Conservation (phyloP, 2,888 invertebrate species). For the Tetragonula carbonaria region DNA sequence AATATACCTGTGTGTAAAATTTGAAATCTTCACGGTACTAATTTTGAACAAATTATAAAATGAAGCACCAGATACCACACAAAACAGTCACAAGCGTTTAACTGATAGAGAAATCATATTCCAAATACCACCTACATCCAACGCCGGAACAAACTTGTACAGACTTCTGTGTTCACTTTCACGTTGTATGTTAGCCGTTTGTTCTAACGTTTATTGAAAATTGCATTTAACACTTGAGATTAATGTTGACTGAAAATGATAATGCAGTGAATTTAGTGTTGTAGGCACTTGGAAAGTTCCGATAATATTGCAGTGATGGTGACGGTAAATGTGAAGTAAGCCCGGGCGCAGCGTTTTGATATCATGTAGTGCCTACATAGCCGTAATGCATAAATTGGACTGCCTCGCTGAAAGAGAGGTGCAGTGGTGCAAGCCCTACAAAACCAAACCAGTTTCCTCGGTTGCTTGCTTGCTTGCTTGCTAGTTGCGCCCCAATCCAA, state of each 20-base stretch:
- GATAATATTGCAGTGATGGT: constrained; percentile 74
- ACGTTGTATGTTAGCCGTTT: constrained; percentile 20
- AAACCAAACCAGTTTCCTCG: constrained; percentile 83
- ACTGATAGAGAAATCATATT: constrained; percentile 73
- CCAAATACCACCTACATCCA: constrained; percentile 61
- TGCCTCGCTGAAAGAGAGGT: constrained; percentile 82
- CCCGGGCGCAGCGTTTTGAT: constrained; percentile 79
- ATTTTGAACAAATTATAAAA: constrained; percentile 53
- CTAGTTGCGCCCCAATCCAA: constrained; percentile 80
- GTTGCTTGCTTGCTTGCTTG: constrained; percentile 66
- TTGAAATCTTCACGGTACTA: constrained; percentile 61
- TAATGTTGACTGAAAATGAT: constrained; percentile 50
- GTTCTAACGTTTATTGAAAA: constrained; percentile 32
- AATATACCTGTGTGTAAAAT: constrained; percentile 69
- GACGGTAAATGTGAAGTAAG: constrained; percentile 75
- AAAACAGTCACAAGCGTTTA: constrained; percentile 67
- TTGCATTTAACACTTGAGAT: constrained; percentile 53
- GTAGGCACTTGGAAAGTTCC: constrained; percentile 80
- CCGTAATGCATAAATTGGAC: constrained; percentile 84
- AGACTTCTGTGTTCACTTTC: constrained; percentile 45
- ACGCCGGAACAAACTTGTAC: constrained; percentile 39
- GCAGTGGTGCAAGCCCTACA: constrained; percentile 83
- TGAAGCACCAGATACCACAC: constrained; percentile 65
- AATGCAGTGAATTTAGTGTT: constrained; percentile 74
- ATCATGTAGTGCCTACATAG: constrained; percentile 84